Base-by-base conservation (phyloP, 2,113 vertebrate species). In the Oreotrochilus melanogaster region DNA sequence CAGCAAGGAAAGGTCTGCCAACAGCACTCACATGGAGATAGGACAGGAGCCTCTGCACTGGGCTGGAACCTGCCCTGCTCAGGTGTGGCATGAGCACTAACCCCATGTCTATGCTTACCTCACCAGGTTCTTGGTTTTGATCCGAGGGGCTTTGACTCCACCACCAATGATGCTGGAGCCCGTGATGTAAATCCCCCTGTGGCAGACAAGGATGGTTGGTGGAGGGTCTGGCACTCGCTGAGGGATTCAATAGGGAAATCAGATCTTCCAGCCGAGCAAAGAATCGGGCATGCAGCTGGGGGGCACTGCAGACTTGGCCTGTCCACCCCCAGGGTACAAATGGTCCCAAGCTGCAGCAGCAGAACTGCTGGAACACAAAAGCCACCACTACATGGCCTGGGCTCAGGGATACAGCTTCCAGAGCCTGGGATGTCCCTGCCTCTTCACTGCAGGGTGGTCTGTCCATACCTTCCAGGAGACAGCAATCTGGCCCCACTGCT, bases 101-200 rank as follows among this genome's bases (percentile, higher is more conserved):
- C 17, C 23, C 43, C 37, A 60, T 9, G 16, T 47, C 42, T 73
- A 28, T 18, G 13, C 89, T 87, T 97, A 99, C 99, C 99, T 99
- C 96, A 99, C 99, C 95, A 99, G 97, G 92, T 99, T 99, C 97
- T 99, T 99, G 35, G 99, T 99, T 98, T 99, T 99, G 96, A 99
- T 99, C 95, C 99, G 98, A 10, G 99, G 99, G 50, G 99, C 99
- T 96, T 99, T 99, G 58, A 99, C 99, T 87, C 99, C 99, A 73
- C 99, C 99, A 14, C 99, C 99, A 42, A 99, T 98, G 96, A 99
- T 99, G 97, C 99, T 99, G 72, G 99, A 99, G 33, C 99, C 99
- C 0, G 99, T 99, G 96, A 99, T 99, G 96, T 99, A 99, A 97
- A 99, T 99, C 21, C 99, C 99, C 99, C 99, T 99, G 93, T 31